Evolutionary conservation across 2,113 vertebrate genomes (phyloP).

Genomic region (Corythaeola cristata): DNA sequence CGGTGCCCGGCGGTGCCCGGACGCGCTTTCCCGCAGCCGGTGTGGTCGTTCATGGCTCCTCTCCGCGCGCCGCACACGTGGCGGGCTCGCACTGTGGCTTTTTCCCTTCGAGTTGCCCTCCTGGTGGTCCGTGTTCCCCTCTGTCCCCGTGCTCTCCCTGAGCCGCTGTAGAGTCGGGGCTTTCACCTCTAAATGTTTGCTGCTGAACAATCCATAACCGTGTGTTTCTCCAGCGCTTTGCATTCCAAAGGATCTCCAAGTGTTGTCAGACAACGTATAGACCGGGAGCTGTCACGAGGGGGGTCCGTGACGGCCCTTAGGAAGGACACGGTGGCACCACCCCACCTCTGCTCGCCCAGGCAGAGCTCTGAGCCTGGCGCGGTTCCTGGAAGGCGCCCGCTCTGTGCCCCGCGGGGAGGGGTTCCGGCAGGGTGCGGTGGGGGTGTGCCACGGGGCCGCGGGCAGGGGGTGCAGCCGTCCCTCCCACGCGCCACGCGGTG

Average conservation of each 20-base stretch:
- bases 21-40: neutral
- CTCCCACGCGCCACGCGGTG: accelerated
- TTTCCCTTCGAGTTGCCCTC: neutral
- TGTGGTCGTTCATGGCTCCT: neutral
- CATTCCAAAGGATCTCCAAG: neutral
- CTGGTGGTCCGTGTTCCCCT: neutral
- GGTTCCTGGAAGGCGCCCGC: too few relatives aligned
- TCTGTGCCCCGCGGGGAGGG: neutral
- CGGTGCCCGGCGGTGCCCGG: neutral
- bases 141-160: neutral
- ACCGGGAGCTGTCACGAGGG: neutral
- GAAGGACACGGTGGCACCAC: neutral
- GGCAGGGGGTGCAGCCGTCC: neutral
- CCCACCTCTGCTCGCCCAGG: too few relatives aligned
- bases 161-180: neutral
- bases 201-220: neutral
- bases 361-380: neutral
- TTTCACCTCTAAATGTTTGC: neutral
- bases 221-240: neutral
- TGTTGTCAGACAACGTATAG: neutral
- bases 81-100: neutral
- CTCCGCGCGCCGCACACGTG: neutral
- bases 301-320: neutral
- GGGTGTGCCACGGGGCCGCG: accelerated
- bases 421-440: neutral